Evolutionary conservation across 1,140 invertebrate genomes (phyloP).

Genomic region (Polyergus mexicanus): DNA sequence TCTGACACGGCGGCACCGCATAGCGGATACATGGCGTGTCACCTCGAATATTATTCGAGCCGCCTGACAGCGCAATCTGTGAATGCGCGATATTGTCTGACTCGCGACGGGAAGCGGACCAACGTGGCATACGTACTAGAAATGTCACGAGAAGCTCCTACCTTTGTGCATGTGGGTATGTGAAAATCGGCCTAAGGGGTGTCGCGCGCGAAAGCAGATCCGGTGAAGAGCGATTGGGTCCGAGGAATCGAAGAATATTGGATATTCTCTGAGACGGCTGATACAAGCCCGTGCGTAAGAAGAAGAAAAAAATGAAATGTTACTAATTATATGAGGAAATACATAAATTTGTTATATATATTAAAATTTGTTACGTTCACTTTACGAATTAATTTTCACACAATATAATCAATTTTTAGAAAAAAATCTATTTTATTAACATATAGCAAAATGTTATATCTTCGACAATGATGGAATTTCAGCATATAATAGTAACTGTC

Average conservation of each 20-base stretch:
- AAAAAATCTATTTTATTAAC: background rate
- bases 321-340: background rate
- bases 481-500: background rate
- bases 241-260: background rate
- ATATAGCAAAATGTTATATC: background rate
- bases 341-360: background rate
- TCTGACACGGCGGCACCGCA: constrained; percentile 63
- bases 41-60: constrained; percentile 84
- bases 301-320: background rate
- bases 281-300: background rate
- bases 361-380: no score
- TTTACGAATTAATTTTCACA: background rate
- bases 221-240: background rate
- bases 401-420: background rate
- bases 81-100: constrained; percentile 83
- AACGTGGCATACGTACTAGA: constrained; percentile 61
- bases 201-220: background rate
- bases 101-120: constrained; percentile 74
- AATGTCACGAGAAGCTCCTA: constrained; percentile 74
- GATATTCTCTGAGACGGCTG: background rate
- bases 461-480: background rate
- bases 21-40: constrained; percentile 79
- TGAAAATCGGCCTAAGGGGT: background rate
- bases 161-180: constrained; percentile 32
- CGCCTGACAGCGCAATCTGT: constrained; percentile 84